Evolutionary conservation across 2,113 vertebrate species (phyloP).

Genomic region (Amphilophus citrinellus): DNA sequence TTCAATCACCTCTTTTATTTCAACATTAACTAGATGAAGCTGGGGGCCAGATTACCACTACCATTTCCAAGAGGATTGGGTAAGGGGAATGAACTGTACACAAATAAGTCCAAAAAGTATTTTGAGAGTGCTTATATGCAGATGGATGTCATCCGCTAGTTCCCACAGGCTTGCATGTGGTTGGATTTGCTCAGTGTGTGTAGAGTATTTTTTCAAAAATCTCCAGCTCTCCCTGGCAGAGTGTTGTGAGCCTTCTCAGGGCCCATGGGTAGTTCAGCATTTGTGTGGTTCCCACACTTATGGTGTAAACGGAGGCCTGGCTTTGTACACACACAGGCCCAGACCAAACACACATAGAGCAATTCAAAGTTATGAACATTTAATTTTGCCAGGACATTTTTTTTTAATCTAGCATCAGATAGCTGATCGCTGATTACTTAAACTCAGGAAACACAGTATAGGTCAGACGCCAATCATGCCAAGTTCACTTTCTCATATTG

Average conservation of each 20-base stretch:
- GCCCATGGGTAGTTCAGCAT: conserved; percentile 62
- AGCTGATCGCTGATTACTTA: conserved; percentile 74
- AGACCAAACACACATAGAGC: conserved; percentile 62
- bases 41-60: conserved; percentile 60
- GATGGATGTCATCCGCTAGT: conserved; percentile 66
- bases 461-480: conserved; percentile 55
- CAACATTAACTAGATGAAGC: conserved; percentile 66
- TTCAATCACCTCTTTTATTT: conserved; percentile 79
- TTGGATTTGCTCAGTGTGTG: conserved; percentile 65
- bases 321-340: conserved; percentile 62
- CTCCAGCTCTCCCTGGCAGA: conserved; percentile 60
- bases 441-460: conserved; percentile 77
- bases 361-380: conserved; percentile 75
- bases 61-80: conserved; percentile 67
- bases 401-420: conserved; percentile 74
- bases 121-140: conserved; percentile 68
- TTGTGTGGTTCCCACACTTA: conserved; percentile 76
- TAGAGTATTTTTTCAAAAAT: conserved; percentile 52
- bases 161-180: conserved; percentile 73
- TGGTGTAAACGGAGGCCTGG: conserved; percentile 65
- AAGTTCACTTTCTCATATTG: conserved; percentile 58
- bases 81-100: conserved; percentile 58
- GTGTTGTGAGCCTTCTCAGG: conserved; percentile 38
- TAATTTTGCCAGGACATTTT: conserved; percentile 61
- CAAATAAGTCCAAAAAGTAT: conserved; percentile 65